Percentiles rank a stretch among this genome's conserved stretches.
phyloP scores from a whole-genome alignment of 2,888 invertebrate species.

The Eucriotettix oculatus region DNA sequence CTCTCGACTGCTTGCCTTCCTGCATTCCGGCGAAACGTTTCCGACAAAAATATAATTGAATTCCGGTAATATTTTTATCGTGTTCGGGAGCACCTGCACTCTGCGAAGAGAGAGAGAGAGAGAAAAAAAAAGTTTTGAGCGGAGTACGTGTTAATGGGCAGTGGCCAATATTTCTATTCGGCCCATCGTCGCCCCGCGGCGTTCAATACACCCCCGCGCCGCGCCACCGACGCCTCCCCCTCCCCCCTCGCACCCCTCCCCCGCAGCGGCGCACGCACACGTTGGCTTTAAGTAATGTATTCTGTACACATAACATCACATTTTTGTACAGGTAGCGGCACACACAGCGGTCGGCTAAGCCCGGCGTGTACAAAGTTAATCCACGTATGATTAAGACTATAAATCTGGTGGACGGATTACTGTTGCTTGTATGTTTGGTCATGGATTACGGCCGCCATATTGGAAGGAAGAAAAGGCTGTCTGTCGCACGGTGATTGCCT shows the following conservation, averaged over 20 bases:
- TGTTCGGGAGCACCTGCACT: conserved; percentile 6
- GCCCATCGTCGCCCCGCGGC: not conserved
- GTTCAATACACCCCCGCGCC: not conserved
- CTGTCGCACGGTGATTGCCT: no score
- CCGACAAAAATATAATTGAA: conserved; percentile 1
- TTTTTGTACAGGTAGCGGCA: not conserved
- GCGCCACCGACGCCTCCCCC: not conserved
- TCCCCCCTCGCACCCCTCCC: not conserved
- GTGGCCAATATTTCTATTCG: not conserved
- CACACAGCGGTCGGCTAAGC: conserved; percentile 18
- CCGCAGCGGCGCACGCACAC: not conserved
- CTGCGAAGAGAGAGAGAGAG: not conserved
- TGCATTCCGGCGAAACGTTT: not conserved
- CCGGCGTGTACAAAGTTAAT: conserved; percentile 33
- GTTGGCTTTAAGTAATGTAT: not conserved
- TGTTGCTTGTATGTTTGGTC: conserved; percentile 4
- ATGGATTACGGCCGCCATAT: conserved; percentile 1
- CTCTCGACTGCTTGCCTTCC: not conserved
- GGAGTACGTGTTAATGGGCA: not conserved
- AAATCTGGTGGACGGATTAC: conserved; percentile 32
- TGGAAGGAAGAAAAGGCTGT: not conserved
- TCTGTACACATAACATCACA: not conserved
- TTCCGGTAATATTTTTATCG: conserved; percentile 3
- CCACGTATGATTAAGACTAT: conserved; percentile 45
- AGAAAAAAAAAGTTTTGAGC: not conserved